Evolutionary conservation across 2,888 invertebrate species (phyloP), one percentile per base, ranked within the genome.

Genomic region (Metalampra italica): DNA sequence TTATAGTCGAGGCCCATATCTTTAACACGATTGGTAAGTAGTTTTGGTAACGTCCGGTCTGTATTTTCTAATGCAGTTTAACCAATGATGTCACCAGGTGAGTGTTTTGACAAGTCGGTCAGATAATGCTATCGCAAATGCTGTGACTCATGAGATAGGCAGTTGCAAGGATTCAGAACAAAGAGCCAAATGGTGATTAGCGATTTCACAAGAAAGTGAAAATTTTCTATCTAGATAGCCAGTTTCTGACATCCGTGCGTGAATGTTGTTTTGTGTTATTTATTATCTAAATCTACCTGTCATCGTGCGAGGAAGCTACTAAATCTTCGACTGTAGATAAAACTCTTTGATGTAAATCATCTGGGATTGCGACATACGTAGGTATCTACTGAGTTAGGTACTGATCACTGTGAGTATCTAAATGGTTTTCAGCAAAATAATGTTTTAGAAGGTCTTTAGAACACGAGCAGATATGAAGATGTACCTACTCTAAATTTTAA

Each of bases 81-180:
- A 50, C 7, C n/a, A 53, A 65, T 82, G 78, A 82, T 69, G 76
- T 78, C 80, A 82, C 64, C 56, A 56, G 32, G 63, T 66, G 66
- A 71, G 60, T 66, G 68, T 73, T 70, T 73, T 70, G 68, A 71
- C 76, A 70, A 71, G 70, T 68, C 51, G 53, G 52, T 46, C 44
- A 61, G 82, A 81, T 82, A 82, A 78, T 44, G 54, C 69, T 82
- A 82, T 82, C 78, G 57, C 56, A 51, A 66, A 64, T 64, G 63
- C 65, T n/a, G 13, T 22, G 76, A 63, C 60, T 69, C 67, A 69
- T 54, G 50, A 54, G 32, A 54, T 44, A 78, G 79, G 76, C 76
- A 78, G 56, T 50, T 55, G 54, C 52, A 29, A 52, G 54, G 11
- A 56, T 49, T 39, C 54, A 51, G 53, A 69, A 78, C 75, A 75